Percentiles rank a stretch among this genome's conserved stretches.
Conservation (phyloP, 2,113 vertebrate species). For the Notothenia rossii region DNA sequence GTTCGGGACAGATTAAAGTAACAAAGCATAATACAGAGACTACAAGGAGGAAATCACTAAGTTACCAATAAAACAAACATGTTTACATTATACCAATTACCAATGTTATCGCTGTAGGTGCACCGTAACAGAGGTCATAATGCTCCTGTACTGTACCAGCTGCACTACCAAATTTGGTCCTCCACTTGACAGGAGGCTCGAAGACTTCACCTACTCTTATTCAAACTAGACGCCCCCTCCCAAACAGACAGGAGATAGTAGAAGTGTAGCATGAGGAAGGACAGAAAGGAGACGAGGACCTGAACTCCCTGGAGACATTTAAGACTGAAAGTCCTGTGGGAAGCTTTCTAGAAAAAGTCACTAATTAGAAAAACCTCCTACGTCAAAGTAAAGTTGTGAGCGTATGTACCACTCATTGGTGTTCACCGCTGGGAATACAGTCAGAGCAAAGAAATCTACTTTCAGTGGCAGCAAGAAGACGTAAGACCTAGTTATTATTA, state of each 20-base stretch:
- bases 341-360: slow-evolving; percentile 46
- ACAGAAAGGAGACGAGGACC: background rate
- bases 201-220: slow-evolving; percentile 47
- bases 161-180: slow-evolving; percentile 65
- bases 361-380: slow-evolving; percentile 48
- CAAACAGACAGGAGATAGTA: slow-evolving; percentile 21
- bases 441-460: slow-evolving; percentile 56
- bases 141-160: slow-evolving; percentile 9
- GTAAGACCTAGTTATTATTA: background rate
- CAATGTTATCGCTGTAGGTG: background rate
- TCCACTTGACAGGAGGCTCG: slow-evolving; percentile 27
- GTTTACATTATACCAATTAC: background rate
- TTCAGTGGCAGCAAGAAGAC: slow-evolving; percentile 3
- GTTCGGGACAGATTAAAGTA: background rate
- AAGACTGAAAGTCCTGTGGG: slow-evolving; percentile 28
- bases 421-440: slow-evolving; percentile 27
- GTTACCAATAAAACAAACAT: background rate
- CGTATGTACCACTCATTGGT: slow-evolving; percentile 4
- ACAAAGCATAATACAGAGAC: background rate
- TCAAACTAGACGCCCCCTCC: slow-evolving; percentile 8
- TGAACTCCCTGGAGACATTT: slow-evolving; percentile 17
- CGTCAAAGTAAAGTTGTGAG: slow-evolving; percentile 17
- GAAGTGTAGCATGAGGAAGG: background rate
- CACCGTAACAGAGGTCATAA: background rate
- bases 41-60: background rate